Evolutionary conservation across 2,888 invertebrate species (phyloP).

Genomic region (Helobdella robusta): DNA sequence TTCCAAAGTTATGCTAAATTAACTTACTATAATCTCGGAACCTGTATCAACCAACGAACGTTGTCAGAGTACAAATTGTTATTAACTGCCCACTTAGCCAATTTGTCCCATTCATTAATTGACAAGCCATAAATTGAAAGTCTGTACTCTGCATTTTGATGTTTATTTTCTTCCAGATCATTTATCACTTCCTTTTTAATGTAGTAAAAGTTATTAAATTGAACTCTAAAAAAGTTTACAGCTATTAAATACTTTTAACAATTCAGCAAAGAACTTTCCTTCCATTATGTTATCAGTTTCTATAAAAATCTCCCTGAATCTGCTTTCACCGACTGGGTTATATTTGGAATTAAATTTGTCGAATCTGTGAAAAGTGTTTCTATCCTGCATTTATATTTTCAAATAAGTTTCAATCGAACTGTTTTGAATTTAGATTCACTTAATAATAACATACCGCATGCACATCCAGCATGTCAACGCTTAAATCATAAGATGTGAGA

Average conservation of each 20-base stretch:
- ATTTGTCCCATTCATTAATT: slow-evolving; percentile 85
- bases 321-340: slow-evolving; percentile 88
- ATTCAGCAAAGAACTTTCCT: slow-evolving; percentile 93
- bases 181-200: slow-evolving; percentile 72
- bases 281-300: slow-evolving; percentile 94
- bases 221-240: not conserved
- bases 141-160: slow-evolving; percentile 90
- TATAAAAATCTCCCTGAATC: slow-evolving; percentile 81
- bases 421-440: no score
- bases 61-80: slow-evolving; percentile 88
- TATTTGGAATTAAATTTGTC: slow-evolving; percentile 99
- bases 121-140: slow-evolving; percentile 93
- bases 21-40: slow-evolving; percentile 87
- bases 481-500: slow-evolving; percentile 90
- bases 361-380: slow-evolving; percentile 97
- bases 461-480: slow-evolving; percentile 96
- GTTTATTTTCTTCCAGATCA: slow-evolving; percentile 95
- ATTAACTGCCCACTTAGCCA: slow-evolving; percentile 89
- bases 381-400: slow-evolving; percentile 52
- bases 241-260: slow-evolving; percentile 62
- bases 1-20: no score
- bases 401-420: no score
- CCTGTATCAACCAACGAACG: slow-evolving; percentile 92
- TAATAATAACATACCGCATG: slow-evolving; percentile 74
- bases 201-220: not conserved